These are phyloP conservation scores for Arion vulgaris DNA, from an alignment of 1,140 invertebrate species.

Conservation along the genomic window DNA sequence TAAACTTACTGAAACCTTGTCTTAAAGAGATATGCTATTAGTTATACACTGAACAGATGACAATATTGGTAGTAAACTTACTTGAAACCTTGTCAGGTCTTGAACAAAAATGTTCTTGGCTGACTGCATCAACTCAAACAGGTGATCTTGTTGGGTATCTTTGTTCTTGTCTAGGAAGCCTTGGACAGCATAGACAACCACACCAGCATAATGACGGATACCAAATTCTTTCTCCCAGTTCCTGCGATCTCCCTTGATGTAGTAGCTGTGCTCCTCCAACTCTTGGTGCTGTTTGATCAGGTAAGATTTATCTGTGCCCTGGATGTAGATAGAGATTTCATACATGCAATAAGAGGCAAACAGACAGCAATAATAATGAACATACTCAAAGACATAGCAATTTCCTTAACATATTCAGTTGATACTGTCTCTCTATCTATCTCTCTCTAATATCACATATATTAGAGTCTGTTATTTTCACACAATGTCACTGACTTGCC, in stretches of 20 bases:
- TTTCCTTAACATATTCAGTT: too few relatives aligned
- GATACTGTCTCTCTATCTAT: too few relatives aligned
- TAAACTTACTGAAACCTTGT: too few relatives aligned
- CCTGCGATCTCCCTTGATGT: conserved; percentile 80
- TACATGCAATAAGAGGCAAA: too few relatives aligned
- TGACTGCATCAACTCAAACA: conserved; percentile 91
- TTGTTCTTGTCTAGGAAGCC: conserved; percentile 99
- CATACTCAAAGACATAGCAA: too few relatives aligned
- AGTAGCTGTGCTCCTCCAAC: conserved; percentile 88
- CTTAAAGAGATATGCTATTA: too few relatives aligned
- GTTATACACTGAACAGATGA: too few relatives aligned
- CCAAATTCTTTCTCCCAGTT: conserved; percentile 93
- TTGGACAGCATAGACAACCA: conserved; percentile 94
- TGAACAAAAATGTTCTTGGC: conserved; percentile 90
- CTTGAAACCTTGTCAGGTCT: conserved; percentile 88
- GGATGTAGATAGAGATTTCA: conserved; percentile 73
- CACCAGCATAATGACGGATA: conserved; percentile 98
- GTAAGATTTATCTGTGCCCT: conserved; percentile 87
- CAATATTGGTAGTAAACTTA: too few relatives aligned
- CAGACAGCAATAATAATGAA: too few relatives aligned
- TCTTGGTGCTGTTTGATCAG: conserved; percentile 91
- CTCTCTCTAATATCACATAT: too few relatives aligned
- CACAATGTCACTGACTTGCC: too few relatives aligned
- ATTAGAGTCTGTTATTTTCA: too few relatives aligned
- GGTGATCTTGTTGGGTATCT: conserved; percentile 97